phyloP scores from a whole-genome alignment of 2,888 invertebrate species.

The Drosophila flavopinicola region DNA sequence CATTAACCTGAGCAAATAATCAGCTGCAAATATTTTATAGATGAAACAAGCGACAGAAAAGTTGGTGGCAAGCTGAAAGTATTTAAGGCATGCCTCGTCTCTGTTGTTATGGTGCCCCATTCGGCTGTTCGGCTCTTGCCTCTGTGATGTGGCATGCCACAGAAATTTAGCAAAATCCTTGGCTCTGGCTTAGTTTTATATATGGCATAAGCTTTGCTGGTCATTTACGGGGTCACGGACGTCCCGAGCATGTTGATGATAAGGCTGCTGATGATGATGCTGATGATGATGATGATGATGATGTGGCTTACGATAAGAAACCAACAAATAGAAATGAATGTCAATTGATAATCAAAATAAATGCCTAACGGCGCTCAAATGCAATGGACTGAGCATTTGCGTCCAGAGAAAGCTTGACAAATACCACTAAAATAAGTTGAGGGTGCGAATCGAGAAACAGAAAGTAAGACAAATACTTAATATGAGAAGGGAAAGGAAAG shows the following conservation, averaged over 20 bases:
- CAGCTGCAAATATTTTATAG: conserved; percentile 71
- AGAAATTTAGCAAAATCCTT: conserved; percentile 31
- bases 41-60: conserved; percentile 56
- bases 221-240: conserved; percentile 51
- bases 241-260: conserved; percentile 10
- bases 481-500: background rate
- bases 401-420: conserved; percentile 44
- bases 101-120: conserved; percentile 23
- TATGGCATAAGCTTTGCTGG: conserved; percentile 49
- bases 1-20: conserved; percentile 66
- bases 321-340: conserved; percentile 83
- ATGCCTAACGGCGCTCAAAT: conserved; percentile 63
- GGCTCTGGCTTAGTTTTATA: conserved; percentile 45
- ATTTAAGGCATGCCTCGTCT: conserved; percentile 44
- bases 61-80: conserved; percentile 14
- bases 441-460: conserved; percentile 1
- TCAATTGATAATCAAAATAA: conserved; percentile 84
- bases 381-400: background rate
- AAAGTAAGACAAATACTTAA: conserved; percentile 3
- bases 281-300: conserved; percentile 25
- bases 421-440: conserved; percentile 12
- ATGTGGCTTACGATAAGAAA: conserved; percentile 74
- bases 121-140: conserved; percentile 27
- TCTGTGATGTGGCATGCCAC: conserved; percentile 52
- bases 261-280: conserved; percentile 13